A percentile compares a stretch with the other conserved stretches of the same genome.
Conservation (phyloP, 2,113 vertebrate species). For the Percopsis transmontana region DNA sequence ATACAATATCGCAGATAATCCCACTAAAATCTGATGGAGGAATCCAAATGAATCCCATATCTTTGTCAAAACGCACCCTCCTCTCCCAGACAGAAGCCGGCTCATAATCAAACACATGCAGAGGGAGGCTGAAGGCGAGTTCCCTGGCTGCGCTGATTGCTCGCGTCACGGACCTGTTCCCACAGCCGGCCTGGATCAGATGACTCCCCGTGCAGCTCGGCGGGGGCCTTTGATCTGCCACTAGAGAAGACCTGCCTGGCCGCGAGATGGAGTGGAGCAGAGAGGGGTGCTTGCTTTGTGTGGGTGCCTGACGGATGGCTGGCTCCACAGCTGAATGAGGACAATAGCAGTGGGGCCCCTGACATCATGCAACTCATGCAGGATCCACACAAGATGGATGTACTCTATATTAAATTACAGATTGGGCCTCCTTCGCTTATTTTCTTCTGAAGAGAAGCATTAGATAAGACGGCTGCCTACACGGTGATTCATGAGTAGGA, state of each 20-base stretch:
- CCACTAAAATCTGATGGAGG: conserved; percentile 24
- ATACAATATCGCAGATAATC: conserved; percentile 31
- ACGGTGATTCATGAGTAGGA: conserved; percentile 1
- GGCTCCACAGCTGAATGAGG: conserved; percentile 27
- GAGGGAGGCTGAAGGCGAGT: conserved; percentile 49
- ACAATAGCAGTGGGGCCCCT: conserved; percentile 2
- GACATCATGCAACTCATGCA: not conserved
- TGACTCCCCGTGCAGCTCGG: conserved; percentile 57
- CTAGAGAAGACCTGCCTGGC: conserved; percentile 54
- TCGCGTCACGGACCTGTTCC: conserved; percentile 59
- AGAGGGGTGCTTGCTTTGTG: conserved; percentile 30
- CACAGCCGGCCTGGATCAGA: conserved; percentile 67
- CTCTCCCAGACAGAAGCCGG: conserved; percentile 21
- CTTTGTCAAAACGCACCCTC: conserved; percentile 21
- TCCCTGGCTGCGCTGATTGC: conserved; percentile 57
- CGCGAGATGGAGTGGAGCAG: conserved; percentile 42
- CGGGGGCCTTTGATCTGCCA: conserved; percentile 64
- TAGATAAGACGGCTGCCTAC: conserved; percentile 3
- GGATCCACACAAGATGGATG: not conserved
- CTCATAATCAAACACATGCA: conserved; percentile 29
- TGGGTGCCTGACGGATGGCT: conserved; percentile 23
- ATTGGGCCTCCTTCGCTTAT: not conserved
- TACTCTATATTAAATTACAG: not conserved
- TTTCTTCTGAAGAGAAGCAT: conserved; percentile 1
- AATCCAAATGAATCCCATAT: conserved; percentile 35